Evolutionary conservation across 2,888 invertebrate species (phyloP), one percentile per base, ranked within the genome.

Genomic region (Napeogenes sylphis): DNA sequence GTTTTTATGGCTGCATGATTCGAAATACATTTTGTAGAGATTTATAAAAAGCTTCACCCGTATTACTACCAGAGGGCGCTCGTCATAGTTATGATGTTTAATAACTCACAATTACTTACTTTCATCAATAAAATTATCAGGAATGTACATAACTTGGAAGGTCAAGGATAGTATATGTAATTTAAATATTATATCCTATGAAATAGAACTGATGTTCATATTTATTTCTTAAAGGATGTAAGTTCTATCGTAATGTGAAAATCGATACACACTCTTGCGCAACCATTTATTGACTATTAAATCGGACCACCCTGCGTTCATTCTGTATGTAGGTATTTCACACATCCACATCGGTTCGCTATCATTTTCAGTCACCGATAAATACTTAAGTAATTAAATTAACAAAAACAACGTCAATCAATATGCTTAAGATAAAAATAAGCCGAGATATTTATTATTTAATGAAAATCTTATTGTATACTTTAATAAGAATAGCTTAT

Each of bases 211-310:
- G 35, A 21, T 35, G 35, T 35, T 2, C 6, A 35, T 35, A 35
- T 35, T 5, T 5, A 35, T 35, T 35, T 71, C 21, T 21, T 21
- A 21, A 21, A 21, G 21, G 21, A 21, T 21, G 21, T 21, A 21
- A 21, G 21, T 21, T 21, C 21, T 21, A 64, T 77, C 74, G 74
- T 75, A 71, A 73, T 67, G 66, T 61, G 21, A 21, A 65, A 53
- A 64, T 64, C 64, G 58, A 63, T 67, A 58, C 66, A 56, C 59
- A 35, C 35, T 65, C 63, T 56, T 68, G 70, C 70, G 66, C 70
- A 59, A 62, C 60, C 70, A 70, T 79, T 78, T 77, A 78, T 77
- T 68, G 74, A 64, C 70, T 65, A 70, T 81, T 73, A 78, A 78
- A 77, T 71, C 68, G 68, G 82, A 80, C 82, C 82, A 82, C 82